These are phyloP conservation scores for Eilema depressum DNA, from an alignment of 2,888 invertebrate genomes.

Conservation along the genomic window DNA sequence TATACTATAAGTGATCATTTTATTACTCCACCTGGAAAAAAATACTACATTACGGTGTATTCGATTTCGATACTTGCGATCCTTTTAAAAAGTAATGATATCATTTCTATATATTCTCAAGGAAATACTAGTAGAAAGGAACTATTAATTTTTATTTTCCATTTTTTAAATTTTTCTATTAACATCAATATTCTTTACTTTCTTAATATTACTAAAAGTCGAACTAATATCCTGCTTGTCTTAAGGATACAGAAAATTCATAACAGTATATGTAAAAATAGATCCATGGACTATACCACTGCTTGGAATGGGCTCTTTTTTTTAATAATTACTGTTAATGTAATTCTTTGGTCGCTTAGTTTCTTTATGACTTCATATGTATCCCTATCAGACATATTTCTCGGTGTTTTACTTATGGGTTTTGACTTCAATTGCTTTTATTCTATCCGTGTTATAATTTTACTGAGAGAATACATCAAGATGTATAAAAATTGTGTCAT, in stretches of 20 bases:
- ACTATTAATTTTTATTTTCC: neutral
- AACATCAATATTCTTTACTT: neutral
- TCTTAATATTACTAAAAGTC: neutral
- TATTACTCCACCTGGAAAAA: slow-evolving; percentile 8
- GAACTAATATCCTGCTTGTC: neutral
- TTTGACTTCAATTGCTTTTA: slow-evolving; percentile 3
- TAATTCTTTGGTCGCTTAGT: neutral
- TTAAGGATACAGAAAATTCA: neutral
- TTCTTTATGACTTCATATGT: neutral
- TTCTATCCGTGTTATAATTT: neutral
- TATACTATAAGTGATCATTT: neutral
- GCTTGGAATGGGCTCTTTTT: neutral
- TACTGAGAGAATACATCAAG: neutral
- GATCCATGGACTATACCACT: neutral
- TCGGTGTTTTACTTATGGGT: neutral
- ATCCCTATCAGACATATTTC: neutral
- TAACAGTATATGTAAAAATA: neutral
- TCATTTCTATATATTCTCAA: neutral
- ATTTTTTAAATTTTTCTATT: neutral
- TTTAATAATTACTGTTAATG: neutral
- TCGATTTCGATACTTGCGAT: neutral
- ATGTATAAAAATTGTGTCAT: neutral
- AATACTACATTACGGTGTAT: neutral
- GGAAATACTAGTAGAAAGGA: neutral
- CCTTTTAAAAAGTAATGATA: neutral